Conservation (phyloP, 2,888 invertebrate species). For the Drosophila recens region DNA sequence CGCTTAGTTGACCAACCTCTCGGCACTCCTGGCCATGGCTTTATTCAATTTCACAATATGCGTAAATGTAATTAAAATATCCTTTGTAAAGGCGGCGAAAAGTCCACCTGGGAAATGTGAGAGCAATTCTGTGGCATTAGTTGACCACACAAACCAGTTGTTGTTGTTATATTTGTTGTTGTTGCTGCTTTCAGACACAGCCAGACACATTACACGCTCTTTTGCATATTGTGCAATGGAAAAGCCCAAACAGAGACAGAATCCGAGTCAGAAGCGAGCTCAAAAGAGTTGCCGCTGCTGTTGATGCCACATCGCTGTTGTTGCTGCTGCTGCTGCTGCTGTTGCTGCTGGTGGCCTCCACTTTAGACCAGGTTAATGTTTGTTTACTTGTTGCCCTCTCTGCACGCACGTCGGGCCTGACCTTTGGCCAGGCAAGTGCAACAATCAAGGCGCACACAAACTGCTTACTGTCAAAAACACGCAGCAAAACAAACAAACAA, state of each 20-base stretch:
- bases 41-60: constrained; percentile 77
- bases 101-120: constrained; percentile 62
- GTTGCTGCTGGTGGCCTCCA: constrained; percentile 21
- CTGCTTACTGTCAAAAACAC: constrained; percentile 79
- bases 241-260: constrained; percentile 40
- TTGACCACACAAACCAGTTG: constrained; percentile 62
- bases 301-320: not conserved
- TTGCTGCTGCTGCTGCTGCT: constrained; percentile 6
- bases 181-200: constrained; percentile 44
- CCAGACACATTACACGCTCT: constrained; percentile 71
- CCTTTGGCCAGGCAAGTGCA: constrained; percentile 74
- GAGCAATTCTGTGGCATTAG: constrained; percentile 74
- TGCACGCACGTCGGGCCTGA: constrained; percentile 53
- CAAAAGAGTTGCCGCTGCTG: constrained; percentile 58
- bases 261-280: constrained; percentile 38
- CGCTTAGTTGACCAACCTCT: not conserved
- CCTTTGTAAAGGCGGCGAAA: constrained; percentile 73
- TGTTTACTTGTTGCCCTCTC: constrained; percentile 70
- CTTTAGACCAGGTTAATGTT: constrained; percentile 63
- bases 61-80: constrained; percentile 80
- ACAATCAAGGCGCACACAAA: constrained; percentile 78
- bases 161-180: constrained; percentile 17
- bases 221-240: constrained; percentile 73
- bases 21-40: constrained; percentile 31
- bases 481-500: constrained; percentile 64